A percentile compares a stretch with the other conserved stretches of the same genome.
Conservation (phyloP, 1,140 invertebrate species). For the Drosophila yakuba region DNA sequence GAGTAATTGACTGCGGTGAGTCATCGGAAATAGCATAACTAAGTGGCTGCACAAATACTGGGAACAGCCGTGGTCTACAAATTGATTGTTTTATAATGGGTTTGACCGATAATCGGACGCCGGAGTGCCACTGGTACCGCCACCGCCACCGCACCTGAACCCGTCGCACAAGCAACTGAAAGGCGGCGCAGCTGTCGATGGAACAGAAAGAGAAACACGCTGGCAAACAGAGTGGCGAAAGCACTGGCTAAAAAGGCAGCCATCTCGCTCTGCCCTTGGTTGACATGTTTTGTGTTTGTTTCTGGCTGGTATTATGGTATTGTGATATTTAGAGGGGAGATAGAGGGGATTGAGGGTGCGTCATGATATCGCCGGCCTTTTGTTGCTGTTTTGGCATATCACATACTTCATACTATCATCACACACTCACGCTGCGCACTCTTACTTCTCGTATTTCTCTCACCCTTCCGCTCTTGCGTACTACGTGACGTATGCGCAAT, state of each 20-base stretch:
- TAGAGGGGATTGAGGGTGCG: conserved; percentile 26
- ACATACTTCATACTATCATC: conserved; percentile 9
- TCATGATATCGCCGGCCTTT: conserved; percentile 40
- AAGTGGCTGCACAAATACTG: conserved; percentile 5
- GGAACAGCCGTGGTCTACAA: conserved; percentile 5
- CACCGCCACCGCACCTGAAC: conserved; percentile 76
- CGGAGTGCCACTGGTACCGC: conserved; percentile 28
- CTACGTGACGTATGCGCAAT: conserved; percentile 76
- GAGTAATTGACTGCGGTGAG: conserved; percentile 41
- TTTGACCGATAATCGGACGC: conserved; percentile 51
- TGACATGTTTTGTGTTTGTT: conserved; percentile 61
- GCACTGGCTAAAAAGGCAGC: conserved; percentile 7
- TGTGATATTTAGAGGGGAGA: no score
- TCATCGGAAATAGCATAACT: conserved; percentile 25
- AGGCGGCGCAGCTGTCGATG: conserved; percentile 50
- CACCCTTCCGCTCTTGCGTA: conserved; percentile 32
- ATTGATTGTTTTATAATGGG: conserved; percentile 7
- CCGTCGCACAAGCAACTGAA: conserved; percentile 71
- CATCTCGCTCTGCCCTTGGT: conserved; percentile 41
- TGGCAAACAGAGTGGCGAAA: no score
- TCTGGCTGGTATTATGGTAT: no score
- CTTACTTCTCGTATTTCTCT: conserved; percentile 42
- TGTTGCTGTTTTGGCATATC: conserved; percentile 54
- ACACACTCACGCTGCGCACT: conserved; percentile 34
- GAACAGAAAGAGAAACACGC: conserved; percentile 21